phyloP scores from a whole-genome alignment of 2,888 invertebrate species.

The Arctia plantaginis region DNA sequence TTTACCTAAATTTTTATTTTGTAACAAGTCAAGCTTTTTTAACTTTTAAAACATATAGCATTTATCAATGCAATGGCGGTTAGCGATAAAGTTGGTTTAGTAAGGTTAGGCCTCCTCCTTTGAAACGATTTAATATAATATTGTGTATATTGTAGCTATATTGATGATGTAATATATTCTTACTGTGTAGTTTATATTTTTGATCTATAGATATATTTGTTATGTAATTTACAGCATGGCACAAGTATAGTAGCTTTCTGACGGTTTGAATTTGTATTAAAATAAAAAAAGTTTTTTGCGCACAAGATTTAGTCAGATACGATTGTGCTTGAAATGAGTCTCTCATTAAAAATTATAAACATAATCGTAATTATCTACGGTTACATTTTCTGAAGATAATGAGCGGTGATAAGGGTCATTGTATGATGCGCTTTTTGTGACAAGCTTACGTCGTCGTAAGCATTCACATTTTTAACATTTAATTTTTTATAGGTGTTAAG shows the following conservation, averaged over 20 bases:
- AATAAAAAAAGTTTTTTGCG: background rate
- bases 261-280: background rate
- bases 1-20: background rate
- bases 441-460: background rate
- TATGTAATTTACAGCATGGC: background rate
- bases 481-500: background rate
- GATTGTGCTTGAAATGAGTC: background rate
- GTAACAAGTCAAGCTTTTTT: constrained; percentile 25
- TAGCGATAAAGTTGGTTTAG: constrained; percentile 39
- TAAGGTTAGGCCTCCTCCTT: constrained; percentile 54
- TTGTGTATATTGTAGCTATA: constrained; percentile 22
- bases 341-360: background rate
- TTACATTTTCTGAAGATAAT: too few species aligned
- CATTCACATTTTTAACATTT: background rate
- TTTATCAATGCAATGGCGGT: constrained; percentile 36
- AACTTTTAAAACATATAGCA: constrained; percentile 25
- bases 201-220: constrained; percentile 2
- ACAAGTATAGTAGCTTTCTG: background rate
- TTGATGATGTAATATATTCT: constrained; percentile 23
- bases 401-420: background rate
- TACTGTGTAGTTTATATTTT: constrained; percentile 22
- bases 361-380: background rate
- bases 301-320: background rate
- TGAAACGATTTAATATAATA: constrained; percentile 18
- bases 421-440: background rate